These are phyloP conservation scores for Apodemia arnacis DNA, from an alignment of 2,888 invertebrate genomes.

Conservation along the genomic window DNA sequence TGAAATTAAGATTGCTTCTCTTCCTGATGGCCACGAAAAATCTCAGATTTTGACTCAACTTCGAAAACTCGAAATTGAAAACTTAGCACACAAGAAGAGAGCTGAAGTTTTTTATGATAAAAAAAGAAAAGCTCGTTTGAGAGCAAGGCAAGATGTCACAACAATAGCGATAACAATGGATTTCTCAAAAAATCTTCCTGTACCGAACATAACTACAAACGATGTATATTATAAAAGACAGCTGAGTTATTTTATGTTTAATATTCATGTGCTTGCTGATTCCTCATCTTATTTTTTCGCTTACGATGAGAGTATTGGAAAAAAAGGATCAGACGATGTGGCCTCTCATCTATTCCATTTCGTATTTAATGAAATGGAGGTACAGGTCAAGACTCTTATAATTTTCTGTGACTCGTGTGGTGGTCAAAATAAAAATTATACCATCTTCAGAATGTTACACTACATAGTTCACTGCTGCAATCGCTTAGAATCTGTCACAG, in stretches of 20 bases:
- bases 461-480: too few species aligned
- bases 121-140: slow-evolving; percentile 54
- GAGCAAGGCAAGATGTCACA: slow-evolving; percentile 29
- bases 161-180: slow-evolving; percentile 18
- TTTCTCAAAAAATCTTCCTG: slow-evolving; percentile 37
- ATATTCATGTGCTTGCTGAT: slow-evolving; percentile 50
- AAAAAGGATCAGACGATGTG: slow-evolving; percentile 73
- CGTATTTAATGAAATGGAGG: slow-evolving; percentile 24
- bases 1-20: slow-evolving; percentile 50
- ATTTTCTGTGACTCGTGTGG: slow-evolving; percentile 85
- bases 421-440: slow-evolving; percentile 85
- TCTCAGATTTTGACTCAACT: neutral
- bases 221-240: slow-evolving; percentile 3
- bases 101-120: slow-evolving; percentile 49
- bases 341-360: slow-evolving; percentile 28
- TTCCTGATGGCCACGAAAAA: slow-evolving; percentile 19
- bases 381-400: slow-evolving; percentile 44
- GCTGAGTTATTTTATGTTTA: slow-evolving; percentile 21
- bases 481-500: slow-evolving; percentile 25
- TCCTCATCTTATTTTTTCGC: slow-evolving; percentile 77
- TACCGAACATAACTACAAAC: slow-evolving; percentile 36
- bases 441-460: neutral
- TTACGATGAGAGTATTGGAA: slow-evolving; percentile 66
- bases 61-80: slow-evolving; percentile 11
- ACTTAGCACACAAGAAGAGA: slow-evolving; percentile 43